These are phyloP conservation scores for Upupa epops DNA, from an alignment of 2,113 vertebrate species.

Conservation along the genomic window DNA sequence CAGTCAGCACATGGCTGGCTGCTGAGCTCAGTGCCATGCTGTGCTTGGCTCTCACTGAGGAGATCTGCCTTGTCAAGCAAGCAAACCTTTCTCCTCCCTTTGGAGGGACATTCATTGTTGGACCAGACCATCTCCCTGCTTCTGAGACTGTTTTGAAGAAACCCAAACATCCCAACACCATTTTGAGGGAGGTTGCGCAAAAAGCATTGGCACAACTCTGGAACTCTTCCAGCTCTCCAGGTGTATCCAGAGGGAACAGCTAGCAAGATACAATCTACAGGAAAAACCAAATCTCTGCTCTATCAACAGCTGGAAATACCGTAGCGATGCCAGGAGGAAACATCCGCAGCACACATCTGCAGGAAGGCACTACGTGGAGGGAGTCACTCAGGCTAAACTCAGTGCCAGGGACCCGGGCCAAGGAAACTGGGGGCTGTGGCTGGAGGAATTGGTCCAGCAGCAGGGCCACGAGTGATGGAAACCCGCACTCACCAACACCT, in stretches of 20 bases:
- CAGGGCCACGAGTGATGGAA: neutral
- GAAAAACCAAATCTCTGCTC: neutral
- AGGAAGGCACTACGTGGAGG: neutral
- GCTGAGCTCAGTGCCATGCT: neutral
- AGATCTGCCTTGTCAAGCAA: neutral
- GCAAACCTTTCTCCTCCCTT: neutral
- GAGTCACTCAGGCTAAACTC: neutral
- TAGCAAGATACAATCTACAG: neutral
- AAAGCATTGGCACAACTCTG: neutral
- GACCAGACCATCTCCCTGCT: neutral
- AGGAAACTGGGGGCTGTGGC: neutral
- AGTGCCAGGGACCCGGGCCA: neutral
- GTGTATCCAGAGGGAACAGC: neutral
- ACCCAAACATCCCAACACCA: neutral
- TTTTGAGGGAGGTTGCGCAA: neutral
- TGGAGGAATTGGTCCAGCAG: neutral
- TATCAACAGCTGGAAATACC: neutral
- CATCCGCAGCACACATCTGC: neutral
- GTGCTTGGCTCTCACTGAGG: neutral
- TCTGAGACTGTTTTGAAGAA: neutral
- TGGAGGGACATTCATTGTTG: neutral
- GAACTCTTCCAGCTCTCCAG: neutral
- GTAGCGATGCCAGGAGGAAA: neutral
- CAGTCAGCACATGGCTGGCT: fast-evolving
- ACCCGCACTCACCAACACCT: neutral